phyloP scores from a whole-genome alignment of 2,113 vertebrate genomes.

The Austrofundulus limnaeus region DNA sequence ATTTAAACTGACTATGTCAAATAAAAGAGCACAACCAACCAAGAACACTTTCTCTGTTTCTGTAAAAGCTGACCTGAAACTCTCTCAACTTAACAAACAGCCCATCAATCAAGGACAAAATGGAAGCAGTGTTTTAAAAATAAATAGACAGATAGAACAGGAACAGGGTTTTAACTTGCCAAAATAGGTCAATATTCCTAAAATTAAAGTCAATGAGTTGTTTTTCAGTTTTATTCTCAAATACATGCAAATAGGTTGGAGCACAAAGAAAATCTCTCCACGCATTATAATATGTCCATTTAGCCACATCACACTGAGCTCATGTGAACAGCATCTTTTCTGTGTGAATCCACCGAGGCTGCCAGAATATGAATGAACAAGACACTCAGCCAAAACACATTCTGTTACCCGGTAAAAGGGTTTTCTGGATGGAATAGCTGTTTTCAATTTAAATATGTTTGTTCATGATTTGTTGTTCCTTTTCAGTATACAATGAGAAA shows the following conservation, averaged over 20 bases:
- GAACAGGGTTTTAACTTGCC: neutral
- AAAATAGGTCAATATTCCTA: neutral
- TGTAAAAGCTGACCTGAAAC: neutral
- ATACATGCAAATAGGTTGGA: constrained; percentile 20
- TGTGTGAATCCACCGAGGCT: neutral
- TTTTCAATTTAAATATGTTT: neutral
- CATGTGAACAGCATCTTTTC: neutral
- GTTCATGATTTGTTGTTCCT: neutral
- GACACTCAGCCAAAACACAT: constrained; percentile 3
- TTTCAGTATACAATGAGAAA: neutral
- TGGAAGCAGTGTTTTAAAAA: neutral
- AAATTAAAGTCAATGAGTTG: neutral
- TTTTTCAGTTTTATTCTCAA: constrained; percentile 25
- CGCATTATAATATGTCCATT: constrained; percentile 26
- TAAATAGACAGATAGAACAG: neutral
- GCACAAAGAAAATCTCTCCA: neutral
- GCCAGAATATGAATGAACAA: constrained; percentile 30
- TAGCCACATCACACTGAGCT: constrained; percentile 22
- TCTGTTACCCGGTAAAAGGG: constrained; percentile 11
- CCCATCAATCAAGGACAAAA: neutral
- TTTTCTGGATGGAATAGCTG: constrained; percentile 13
- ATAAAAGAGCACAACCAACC: neutral
- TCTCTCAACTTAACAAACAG: neutral
- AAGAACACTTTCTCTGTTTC: neutral
- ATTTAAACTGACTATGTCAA: no score